phyloP scores from a whole-genome alignment of 2,797 vertebrate genomes.

The Diplodus puntazzo region DNA sequence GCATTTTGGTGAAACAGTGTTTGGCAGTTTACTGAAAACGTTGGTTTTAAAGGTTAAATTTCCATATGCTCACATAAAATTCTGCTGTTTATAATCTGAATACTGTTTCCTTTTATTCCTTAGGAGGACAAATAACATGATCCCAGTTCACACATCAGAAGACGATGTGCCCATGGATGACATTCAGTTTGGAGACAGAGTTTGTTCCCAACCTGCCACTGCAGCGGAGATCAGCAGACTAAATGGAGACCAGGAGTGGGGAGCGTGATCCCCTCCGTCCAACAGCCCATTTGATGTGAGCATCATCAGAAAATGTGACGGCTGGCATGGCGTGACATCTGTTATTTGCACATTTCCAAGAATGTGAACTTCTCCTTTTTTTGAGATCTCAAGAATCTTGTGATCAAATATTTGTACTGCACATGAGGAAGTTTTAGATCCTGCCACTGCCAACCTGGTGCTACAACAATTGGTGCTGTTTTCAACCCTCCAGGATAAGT shows the following conservation, averaged over 20 bases:
- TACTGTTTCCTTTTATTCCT: neutral
- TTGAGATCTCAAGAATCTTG: neutral
- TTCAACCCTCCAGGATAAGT: neutral
- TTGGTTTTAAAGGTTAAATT: too few relatives aligned
- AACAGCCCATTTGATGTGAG: too few relatives aligned
- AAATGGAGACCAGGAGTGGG: too few relatives aligned
- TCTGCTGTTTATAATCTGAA: neutral
- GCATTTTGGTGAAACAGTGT: neutral
- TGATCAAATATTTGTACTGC: neutral
- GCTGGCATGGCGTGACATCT: neutral
- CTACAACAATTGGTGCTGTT: neutral
- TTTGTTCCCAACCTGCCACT: neutral
- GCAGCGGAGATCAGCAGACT: neutral
- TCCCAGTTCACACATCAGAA: accelerated
- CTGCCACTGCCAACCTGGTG: neutral
- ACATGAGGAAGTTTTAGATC: neutral
- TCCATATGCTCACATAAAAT: neutral
- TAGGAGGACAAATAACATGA: conserved; percentile 9
- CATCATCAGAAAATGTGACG: neutral
- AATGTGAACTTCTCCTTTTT: neutral
- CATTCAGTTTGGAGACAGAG: accelerated
- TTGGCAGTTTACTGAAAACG: too few relatives aligned
- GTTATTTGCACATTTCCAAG: neutral
- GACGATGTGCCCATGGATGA: neutral
- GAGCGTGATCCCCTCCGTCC: neutral